phyloP scores from a whole-genome alignment of 2,888 invertebrate genomes.

The Pachymerium ferrugineum region DNA sequence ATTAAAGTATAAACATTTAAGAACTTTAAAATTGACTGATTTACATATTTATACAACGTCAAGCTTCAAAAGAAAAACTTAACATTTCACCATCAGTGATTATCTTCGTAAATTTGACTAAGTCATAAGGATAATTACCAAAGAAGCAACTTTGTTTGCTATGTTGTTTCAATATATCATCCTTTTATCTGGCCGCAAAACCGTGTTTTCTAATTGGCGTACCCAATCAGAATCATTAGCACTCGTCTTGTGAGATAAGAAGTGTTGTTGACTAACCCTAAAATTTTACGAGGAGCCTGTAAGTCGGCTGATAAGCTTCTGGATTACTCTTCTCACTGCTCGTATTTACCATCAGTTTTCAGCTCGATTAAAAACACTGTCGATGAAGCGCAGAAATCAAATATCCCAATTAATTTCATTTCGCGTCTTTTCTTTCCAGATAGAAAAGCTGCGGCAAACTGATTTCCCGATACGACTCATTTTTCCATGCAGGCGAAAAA shows the following conservation, averaged over 20 bases:
- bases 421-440: neutral
- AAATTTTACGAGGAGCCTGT: conserved; percentile 27
- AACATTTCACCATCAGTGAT: no score
- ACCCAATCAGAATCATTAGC: conserved; percentile 27
- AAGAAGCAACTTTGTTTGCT: neutral
- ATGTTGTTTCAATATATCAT: conserved; percentile 20
- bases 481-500: conserved; percentile 17
- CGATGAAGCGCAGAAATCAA: conserved; percentile 27
- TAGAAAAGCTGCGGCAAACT: neutral
- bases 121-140: no score
- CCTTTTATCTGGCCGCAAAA: conserved; percentile 20
- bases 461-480: neutral
- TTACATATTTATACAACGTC: no score
- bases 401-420: conserved; percentile 25
- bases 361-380: conserved; percentile 24
- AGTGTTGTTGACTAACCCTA: conserved; percentile 27
- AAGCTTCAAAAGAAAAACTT: no score
- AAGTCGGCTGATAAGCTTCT: conserved; percentile 23
- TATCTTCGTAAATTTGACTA: no score
- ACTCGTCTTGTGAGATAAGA: conserved; percentile 20
- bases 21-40: no score
- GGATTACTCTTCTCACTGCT: conserved; percentile 14
- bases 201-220: conserved; percentile 27
- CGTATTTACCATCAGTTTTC: conserved; percentile 25
- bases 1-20: no score